These are phyloP conservation scores for Ceryle rudis DNA, from an alignment of 2,797 vertebrate genomes.

Conservation along the genomic window DNA sequence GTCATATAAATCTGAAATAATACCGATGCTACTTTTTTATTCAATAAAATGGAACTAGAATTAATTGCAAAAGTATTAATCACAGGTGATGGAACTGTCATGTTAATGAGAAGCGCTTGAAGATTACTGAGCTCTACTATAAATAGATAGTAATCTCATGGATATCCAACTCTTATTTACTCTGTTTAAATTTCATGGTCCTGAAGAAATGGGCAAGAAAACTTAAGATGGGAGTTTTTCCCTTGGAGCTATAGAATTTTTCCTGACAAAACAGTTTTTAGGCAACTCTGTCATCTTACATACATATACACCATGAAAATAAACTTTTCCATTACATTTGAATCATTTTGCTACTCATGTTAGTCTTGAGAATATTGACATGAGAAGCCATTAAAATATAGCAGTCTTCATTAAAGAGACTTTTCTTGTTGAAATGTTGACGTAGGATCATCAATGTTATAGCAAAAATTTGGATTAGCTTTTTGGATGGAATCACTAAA, in stretches of 20 bases:
- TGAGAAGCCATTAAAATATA: neutral
- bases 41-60: neutral
- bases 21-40: neutral
- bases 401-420: neutral
- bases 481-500: neutral
- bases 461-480: neutral
- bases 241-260: neutral
- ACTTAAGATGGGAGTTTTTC: neutral
- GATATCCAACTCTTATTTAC: constrained; percentile 3
- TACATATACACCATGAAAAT: neutral
- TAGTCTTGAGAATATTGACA: neutral
- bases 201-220: neutral
- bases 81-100: neutral
- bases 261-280: neutral
- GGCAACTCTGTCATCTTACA: neutral
- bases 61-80: constrained; percentile 15
- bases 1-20: neutral
- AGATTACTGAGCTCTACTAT: neutral
- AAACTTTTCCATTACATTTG: neutral
- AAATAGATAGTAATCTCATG: neutral
- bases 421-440: neutral
- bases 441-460: neutral
- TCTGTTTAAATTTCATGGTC: neutral
- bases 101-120: neutral
- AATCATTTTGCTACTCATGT: neutral